A percentile compares a stretch with the other conserved stretches of the same genome.
Conservation (phyloP, 2,888 invertebrate species). For the Limnephilus marmoratus region DNA sequence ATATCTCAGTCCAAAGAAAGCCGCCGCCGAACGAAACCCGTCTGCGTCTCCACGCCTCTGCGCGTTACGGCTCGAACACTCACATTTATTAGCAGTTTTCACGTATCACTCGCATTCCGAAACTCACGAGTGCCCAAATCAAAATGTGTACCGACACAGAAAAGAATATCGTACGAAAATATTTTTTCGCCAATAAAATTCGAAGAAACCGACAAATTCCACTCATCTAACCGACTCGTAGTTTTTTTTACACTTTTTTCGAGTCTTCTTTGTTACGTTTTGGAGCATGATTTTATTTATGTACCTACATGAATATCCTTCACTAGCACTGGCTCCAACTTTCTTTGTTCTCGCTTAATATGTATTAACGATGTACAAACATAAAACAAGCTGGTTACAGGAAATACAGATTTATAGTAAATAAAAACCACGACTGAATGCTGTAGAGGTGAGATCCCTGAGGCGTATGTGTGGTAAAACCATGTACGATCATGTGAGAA, state of each 20-base stretch:
- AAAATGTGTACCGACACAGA: background rate
- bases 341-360: background rate
- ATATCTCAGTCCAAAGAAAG: background rate
- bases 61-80: background rate
- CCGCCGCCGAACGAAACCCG: background rate
- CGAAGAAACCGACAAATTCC: slow-evolving; percentile 2
- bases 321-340: background rate
- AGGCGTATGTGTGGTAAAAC: too few species aligned
- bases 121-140: slow-evolving; percentile 2
- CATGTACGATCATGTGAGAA: too few species aligned
- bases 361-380: background rate
- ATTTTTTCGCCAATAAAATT: slow-evolving; percentile 2
- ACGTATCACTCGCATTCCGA: slow-evolving; percentile 2
- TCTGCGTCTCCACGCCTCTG: background rate
- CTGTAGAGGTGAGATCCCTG: too few species aligned
- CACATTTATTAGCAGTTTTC: slow-evolving; percentile 2
- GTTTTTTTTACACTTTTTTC: background rate
- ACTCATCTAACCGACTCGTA: background rate
- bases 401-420: background rate
- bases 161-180: background rate
- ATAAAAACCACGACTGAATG: too few species aligned
- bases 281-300: slow-evolving; percentile 2
- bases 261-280: background rate
- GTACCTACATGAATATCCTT: background rate
- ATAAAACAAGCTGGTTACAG: background rate